phyloP scores from a whole-genome alignment of 1,140 invertebrate genomes.

The Panulirus ornatus region DNA sequence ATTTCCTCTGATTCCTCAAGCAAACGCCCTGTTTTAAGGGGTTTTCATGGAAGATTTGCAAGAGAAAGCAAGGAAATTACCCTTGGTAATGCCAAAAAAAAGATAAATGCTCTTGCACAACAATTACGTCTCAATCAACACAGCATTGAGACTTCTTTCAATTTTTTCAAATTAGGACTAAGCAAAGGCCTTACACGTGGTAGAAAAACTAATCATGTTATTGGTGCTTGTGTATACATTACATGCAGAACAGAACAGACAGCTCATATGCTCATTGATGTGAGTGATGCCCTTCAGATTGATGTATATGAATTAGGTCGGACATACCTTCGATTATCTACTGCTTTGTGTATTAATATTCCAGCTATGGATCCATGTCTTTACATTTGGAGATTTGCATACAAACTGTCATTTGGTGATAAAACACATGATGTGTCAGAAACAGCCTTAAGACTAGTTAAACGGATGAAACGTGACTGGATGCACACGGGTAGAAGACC shows the following conservation, averaged over 20 bases:
- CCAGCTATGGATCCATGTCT: conserved; percentile 85
- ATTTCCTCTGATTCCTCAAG: conserved; percentile 92
- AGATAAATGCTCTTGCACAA: conserved; percentile 88
- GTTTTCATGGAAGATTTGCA: conserved; percentile 87
- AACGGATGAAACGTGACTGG: conserved; percentile 98
- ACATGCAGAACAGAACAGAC: conserved; percentile 96
- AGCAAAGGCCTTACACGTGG: conserved; percentile 90
- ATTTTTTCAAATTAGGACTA: conserved; percentile 98
- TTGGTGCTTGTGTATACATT: conserved; percentile 98
- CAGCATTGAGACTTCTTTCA: conserved; percentile 94
- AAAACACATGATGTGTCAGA: conserved; percentile 96
- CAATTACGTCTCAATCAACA: conserved; percentile 91
- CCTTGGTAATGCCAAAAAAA: conserved; percentile 89
- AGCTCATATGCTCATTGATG: conserved; percentile 97
- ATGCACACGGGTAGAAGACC: conserved; percentile 96
- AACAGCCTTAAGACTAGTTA: conserved; percentile 94
- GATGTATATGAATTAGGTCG: conserved; percentile 97
- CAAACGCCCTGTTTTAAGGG: conserved; percentile 80
- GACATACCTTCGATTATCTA: conserved; percentile 92
- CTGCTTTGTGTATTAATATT: conserved; percentile 94
- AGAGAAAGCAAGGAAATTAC: conserved; percentile 95
- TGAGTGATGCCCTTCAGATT: conserved; percentile 97
- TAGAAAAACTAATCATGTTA: conserved; percentile 92
- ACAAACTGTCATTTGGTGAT: conserved; percentile 93
- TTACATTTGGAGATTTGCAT: conserved; percentile 85